phyloP scores from a whole-genome alignment of 2,113 vertebrate species.

The Rhinopomastus cyanomelas region DNA sequence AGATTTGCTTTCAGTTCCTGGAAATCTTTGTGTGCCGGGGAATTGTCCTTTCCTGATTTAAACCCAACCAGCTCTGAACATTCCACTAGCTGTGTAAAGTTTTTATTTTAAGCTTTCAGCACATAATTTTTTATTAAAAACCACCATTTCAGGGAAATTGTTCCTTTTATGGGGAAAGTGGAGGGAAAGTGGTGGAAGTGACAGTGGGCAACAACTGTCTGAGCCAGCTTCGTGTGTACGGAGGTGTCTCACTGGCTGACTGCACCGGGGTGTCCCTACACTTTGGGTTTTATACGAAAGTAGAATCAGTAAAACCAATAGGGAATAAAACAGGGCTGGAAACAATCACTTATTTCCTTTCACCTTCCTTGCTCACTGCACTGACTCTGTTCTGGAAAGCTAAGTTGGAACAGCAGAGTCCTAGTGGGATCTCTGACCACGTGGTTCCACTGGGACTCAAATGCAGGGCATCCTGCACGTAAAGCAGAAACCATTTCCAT shows the following conservation, averaged over 20 bases:
- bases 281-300: background rate
- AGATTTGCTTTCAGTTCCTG: conserved; percentile 36
- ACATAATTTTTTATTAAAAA: background rate
- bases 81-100: background rate
- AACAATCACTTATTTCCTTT: background rate
- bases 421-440: too few relatives aligned
- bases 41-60: conserved; percentile 4
- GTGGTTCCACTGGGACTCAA: too few relatives aligned
- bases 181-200: background rate
- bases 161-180: background rate
- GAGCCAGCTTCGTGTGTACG: background rate
- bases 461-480: too few relatives aligned
- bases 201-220: background rate
- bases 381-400: background rate
- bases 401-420: background rate
- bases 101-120: background rate
- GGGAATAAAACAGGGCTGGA: background rate
- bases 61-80: background rate
- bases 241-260: background rate
- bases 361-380: background rate
- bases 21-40: background rate
- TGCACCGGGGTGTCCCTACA: background rate
- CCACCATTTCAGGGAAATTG: background rate
- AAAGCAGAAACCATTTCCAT: too few relatives aligned
- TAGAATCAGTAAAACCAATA: background rate